These are phyloP conservation scores for Thunnus thynnus DNA, from an alignment of 2,113 vertebrate species.

Conservation along the genomic window DNA sequence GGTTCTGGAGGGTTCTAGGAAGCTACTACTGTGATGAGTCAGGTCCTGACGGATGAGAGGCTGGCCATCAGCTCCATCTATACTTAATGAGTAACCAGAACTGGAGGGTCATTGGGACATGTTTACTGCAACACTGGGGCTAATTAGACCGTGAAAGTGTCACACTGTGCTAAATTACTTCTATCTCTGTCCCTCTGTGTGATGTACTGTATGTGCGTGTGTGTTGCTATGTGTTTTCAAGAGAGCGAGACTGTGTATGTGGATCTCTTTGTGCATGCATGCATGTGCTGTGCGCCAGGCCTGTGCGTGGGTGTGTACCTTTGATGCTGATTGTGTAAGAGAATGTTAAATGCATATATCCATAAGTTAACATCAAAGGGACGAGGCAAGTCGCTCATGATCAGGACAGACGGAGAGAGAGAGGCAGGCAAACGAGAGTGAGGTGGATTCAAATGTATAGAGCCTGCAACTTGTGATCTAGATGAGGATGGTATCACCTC, in stretches of 20 bases:
- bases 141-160: constrained; percentile 83
- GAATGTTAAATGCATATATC: constrained; percentile 58
- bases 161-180: constrained; percentile 78
- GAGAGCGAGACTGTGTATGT: not conserved
- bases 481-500: constrained; percentile 45
- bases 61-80: constrained; percentile 58
- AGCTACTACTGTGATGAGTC: constrained; percentile 18
- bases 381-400: constrained; percentile 28
- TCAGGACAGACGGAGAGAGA: not conserved
- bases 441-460: constrained; percentile 23
- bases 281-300: constrained; percentile 51
- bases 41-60: constrained; percentile 50
- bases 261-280: constrained; percentile 44
- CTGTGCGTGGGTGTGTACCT: constrained; percentile 50
- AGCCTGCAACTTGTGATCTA: constrained; percentile 22
- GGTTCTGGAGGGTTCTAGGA: constrained; percentile 42
- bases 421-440: not conserved
- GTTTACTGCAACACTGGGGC: constrained; percentile 80
- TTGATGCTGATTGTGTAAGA: constrained; percentile 68
- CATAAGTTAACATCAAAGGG: constrained; percentile 52
- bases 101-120: constrained; percentile 72
- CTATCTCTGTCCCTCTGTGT: constrained; percentile 51
- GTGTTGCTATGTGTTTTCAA: constrained; percentile 16
- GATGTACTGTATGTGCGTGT: constrained; percentile 26
- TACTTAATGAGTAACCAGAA: constrained; percentile 77